Conservation (phyloP, 2,888 invertebrate species). For the Apotomis turbidana region DNA sequence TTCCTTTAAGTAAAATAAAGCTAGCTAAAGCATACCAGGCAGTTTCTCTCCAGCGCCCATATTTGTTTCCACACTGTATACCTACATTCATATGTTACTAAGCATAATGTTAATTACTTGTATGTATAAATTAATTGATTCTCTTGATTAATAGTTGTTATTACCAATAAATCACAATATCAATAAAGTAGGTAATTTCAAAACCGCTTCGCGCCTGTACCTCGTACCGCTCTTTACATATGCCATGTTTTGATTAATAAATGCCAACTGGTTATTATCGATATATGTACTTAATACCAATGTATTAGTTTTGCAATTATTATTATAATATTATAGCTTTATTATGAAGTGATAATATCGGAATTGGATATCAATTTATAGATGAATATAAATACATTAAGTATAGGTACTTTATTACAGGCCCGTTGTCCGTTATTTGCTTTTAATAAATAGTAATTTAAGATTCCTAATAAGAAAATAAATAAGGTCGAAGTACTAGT, state of each 20-base stretch:
- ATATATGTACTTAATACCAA: slow-evolving; percentile 2
- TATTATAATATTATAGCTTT: slow-evolving; percentile 2
- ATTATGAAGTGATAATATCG: neutral
- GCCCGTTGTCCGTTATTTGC: too few relatives aligned
- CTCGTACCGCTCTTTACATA: neutral
- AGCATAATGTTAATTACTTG: neutral
- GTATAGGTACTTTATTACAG: too few relatives aligned
- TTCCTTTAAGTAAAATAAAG: too few relatives aligned
- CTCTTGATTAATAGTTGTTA: neutral
- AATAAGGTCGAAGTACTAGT: too few relatives aligned
- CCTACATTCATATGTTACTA: neutral
- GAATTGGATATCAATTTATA: neutral
- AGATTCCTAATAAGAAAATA: too few relatives aligned
- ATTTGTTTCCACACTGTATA: too few relatives aligned
- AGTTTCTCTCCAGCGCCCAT: too few relatives aligned
- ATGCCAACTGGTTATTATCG: slow-evolving; percentile 28
- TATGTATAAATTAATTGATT: slow-evolving; percentile 4
- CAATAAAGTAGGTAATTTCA: slow-evolving; percentile 6
- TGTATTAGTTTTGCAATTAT: slow-evolving; percentile 7
- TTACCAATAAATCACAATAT: slow-evolving; percentile 1
- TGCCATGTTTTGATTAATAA: slow-evolving; percentile 33
- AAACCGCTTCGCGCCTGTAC: slow-evolving; percentile 11
- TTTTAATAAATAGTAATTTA: too few relatives aligned
- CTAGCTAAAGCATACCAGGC: too few relatives aligned
- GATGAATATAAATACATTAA: too few relatives aligned